Percentiles rank a stretch among this genome's conserved stretches.
phyloP scores from a whole-genome alignment of 2,888 invertebrate species.

The Ectemnius continuus region DNA sequence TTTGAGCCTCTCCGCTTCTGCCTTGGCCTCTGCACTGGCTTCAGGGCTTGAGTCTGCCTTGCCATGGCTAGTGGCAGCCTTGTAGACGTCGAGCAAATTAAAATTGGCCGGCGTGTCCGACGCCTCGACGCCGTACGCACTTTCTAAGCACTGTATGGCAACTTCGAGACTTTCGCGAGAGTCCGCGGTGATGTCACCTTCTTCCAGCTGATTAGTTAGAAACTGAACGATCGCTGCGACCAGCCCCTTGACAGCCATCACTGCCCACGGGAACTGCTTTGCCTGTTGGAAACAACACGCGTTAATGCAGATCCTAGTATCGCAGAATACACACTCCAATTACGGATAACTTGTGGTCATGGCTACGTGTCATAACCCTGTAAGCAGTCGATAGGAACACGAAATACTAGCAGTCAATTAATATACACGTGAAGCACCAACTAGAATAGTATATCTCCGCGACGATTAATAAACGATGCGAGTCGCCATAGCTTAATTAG shows the following conservation, averaged over 20 bases:
- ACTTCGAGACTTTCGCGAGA: conserved; percentile 92
- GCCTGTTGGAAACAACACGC: not conserved
- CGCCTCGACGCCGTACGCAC: conserved; percentile 87
- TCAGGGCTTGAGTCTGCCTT: conserved; percentile 57
- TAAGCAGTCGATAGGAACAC: too few species aligned
- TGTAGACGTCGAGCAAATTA: conserved; percentile 78
- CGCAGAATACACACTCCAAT: not conserved
- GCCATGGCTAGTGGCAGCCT: conserved; percentile 70
- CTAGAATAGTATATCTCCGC: too few species aligned
- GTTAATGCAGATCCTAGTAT: not conserved
- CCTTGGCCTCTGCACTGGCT: conserved; percentile 80
- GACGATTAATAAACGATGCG: too few species aligned
- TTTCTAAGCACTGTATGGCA: conserved; percentile 95
- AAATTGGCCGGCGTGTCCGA: conserved; percentile 77
- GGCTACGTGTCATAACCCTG: conserved; percentile 49
- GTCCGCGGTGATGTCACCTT: conserved; percentile 75
- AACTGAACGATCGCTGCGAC: conserved; percentile 82
- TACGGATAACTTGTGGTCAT: not conserved
- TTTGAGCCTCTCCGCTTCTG: conserved; percentile 90
- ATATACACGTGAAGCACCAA: too few species aligned
- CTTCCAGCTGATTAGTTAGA: conserved; percentile 80
- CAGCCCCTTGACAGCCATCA: conserved; percentile 74
- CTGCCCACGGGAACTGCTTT: conserved; percentile 23
- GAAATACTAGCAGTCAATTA: too few species aligned
- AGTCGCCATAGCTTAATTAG: too few species aligned